Percentiles rank a stretch among this genome's conserved stretches.
These are phyloP conservation scores for Sula dactylatra DNA, from an alignment of 2,113 vertebrate species.

Conservation along the genomic window DNA sequence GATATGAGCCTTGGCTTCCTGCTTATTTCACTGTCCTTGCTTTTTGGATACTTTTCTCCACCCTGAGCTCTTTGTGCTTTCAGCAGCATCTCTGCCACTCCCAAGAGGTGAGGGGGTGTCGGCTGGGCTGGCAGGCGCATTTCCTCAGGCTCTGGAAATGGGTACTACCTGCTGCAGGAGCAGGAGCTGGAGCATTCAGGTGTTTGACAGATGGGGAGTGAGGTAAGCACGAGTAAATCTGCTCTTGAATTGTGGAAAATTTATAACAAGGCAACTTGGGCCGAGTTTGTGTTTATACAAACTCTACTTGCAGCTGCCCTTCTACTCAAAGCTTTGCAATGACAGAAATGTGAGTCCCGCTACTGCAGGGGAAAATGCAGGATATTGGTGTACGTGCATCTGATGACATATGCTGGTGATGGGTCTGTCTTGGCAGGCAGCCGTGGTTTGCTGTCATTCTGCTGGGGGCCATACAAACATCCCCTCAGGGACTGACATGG, in stretches of 20 bases:
- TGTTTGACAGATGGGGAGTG: neutral
- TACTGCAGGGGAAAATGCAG: neutral
- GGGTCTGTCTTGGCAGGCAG: neutral
- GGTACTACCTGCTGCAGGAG: neutral
- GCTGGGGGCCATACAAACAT: neutral
- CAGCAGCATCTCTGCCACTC: neutral
- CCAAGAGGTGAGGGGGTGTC: neutral
- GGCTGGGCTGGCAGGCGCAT: neutral
- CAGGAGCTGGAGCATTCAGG: neutral
- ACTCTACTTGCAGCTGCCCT: neutral
- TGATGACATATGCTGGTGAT: too few relatives aligned
- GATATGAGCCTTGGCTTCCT: neutral
- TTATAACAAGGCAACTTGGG: neutral
- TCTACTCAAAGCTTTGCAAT: neutral
- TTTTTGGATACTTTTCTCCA: neutral
- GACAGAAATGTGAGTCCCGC: neutral
- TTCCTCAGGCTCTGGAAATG: neutral
- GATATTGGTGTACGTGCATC: too few relatives aligned
- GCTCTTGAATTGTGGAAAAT: neutral
- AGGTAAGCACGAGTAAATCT: neutral
- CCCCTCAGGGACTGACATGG: neutral
- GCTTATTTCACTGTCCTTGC: neutral
- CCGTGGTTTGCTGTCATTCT: neutral
- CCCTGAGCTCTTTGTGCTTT: neutral
- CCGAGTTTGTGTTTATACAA: neutral